Evolutionary conservation across 2,113 vertebrate genomes (phyloP).

Genomic region (Agapornis roseicollis): DNA sequence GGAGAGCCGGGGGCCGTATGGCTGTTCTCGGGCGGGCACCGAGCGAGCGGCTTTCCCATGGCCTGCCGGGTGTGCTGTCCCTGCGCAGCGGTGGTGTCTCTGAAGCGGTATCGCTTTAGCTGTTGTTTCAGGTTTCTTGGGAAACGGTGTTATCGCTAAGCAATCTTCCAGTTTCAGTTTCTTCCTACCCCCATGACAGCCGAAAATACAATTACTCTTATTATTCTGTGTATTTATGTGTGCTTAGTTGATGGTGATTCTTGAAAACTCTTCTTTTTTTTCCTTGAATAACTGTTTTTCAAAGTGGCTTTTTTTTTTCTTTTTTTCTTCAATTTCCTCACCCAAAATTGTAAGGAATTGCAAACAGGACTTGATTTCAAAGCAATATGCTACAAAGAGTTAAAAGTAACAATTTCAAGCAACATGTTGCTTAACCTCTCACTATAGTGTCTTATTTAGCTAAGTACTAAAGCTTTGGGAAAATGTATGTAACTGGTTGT

Average conservation of each 20-base stretch:
- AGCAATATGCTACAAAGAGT: neutral
- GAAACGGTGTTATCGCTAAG: neutral
- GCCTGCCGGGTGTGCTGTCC: rapidly evolving
- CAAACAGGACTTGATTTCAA: neutral
- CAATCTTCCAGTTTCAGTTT: neutral
- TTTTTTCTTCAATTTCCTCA: neutral
- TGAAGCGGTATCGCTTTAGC: rapidly evolving
- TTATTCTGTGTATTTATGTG: neutral
- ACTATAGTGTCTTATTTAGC: neutral
- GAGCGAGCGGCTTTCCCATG: rapidly evolving
- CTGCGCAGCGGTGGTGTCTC: rapidly evolving
- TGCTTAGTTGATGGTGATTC: neutral
- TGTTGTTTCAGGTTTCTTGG: neutral
- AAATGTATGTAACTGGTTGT: neutral
- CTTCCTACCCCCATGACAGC: neutral
- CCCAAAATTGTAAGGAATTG: neutral
- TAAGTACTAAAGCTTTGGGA: neutral
- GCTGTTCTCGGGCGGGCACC: neutral
- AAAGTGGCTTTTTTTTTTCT: neutral
- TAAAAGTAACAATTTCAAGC: neutral
- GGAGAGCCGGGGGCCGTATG: neutral
- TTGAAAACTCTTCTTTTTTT: neutral
- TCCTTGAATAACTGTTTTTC: neutral
- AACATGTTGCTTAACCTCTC: neutral
- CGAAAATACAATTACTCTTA: neutral